These are phyloP conservation scores for Adelosebastes latens DNA, from an alignment of 2,797 vertebrate genomes.

Conservation along the genomic window DNA sequence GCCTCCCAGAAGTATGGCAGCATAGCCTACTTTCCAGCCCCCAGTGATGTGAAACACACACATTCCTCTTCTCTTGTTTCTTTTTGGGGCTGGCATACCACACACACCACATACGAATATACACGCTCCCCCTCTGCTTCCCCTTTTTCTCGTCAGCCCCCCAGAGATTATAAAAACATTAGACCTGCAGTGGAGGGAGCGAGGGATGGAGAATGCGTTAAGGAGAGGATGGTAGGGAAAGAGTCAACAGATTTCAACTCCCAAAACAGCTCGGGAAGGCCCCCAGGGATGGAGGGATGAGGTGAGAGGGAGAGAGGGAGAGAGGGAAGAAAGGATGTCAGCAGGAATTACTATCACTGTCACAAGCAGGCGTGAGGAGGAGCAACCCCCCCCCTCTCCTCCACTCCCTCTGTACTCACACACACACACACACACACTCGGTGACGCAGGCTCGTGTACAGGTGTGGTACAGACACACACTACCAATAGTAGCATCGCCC, in stretches of 20 bases:
- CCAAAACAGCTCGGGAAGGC: slow-evolving; percentile 72
- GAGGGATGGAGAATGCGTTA: slow-evolving; percentile 71
- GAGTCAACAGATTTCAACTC: slow-evolving; percentile 84
- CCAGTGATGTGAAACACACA: slow-evolving; percentile 49
- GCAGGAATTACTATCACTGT: slow-evolving; percentile 84
- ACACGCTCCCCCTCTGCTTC: slow-evolving; percentile 17
- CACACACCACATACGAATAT: slow-evolving; percentile 47
- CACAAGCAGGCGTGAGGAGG: slow-evolving; percentile 70
- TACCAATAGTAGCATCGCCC: slow-evolving; percentile 3
- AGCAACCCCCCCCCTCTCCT: slow-evolving; percentile 18
- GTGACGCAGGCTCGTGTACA: slow-evolving; percentile 36
- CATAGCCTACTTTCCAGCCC: slow-evolving; percentile 53
- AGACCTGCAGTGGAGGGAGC: slow-evolving; percentile 64
- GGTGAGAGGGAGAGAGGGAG: slow-evolving; percentile 57
- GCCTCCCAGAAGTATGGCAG: slow-evolving; percentile 56
- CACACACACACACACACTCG: background rate
- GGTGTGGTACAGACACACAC: slow-evolving; percentile 42
- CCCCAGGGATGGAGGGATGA: slow-evolving; percentile 74
- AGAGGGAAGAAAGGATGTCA: slow-evolving; percentile 77
- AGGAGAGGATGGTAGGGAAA: slow-evolving; percentile 72
- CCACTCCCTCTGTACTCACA: slow-evolving; percentile 1
- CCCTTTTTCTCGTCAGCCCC: slow-evolving; percentile 37
- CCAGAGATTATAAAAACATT: slow-evolving; percentile 78
- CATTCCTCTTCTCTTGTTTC: slow-evolving; percentile 35
- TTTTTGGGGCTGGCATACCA: slow-evolving; percentile 12